A percentile compares a stretch with the other conserved stretches of the same genome.
phyloP scores from a whole-genome alignment of 2,888 invertebrate genomes.

The Lagria hirta region DNA sequence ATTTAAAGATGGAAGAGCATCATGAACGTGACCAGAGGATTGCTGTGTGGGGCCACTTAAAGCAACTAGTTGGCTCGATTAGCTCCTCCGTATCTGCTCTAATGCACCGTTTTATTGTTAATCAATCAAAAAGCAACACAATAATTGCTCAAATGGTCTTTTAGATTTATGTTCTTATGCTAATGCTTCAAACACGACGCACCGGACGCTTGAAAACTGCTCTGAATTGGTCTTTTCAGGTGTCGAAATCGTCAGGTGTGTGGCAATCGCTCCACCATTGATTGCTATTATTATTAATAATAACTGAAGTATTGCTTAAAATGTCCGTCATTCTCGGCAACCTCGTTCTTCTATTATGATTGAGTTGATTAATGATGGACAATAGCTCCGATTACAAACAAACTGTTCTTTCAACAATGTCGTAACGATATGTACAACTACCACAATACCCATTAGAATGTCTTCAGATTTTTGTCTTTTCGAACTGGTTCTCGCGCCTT shows the following conservation, averaged over 20 bases:
- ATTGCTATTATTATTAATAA: slow-evolving; percentile 27
- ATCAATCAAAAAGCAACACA: slow-evolving; percentile 26
- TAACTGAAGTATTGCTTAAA: slow-evolving; percentile 25
- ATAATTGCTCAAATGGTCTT: slow-evolving; percentile 26
- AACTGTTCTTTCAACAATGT: slow-evolving; percentile 18
- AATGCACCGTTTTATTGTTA: slow-evolving; percentile 29
- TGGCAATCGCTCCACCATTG: slow-evolving; percentile 20
- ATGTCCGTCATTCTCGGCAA: slow-evolving; percentile 17
- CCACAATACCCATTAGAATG: slow-evolving; percentile 22
- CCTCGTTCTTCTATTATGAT: slow-evolving; percentile 23
- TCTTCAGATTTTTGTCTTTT: slow-evolving; percentile 19
- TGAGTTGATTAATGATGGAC: slow-evolving; percentile 24
- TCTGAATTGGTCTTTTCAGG: slow-evolving; percentile 14
- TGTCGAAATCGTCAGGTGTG: slow-evolving; percentile 19
- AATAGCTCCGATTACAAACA: slow-evolving; percentile 14
- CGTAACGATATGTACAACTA: slow-evolving; percentile 13
- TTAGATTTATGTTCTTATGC: slow-evolving; percentile 23
- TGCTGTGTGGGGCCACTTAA: slow-evolving; percentile 17
- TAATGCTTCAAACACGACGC: slow-evolving; percentile 13
- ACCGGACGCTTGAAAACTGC: slow-evolving; percentile 15
- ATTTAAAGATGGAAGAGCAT: too few relatives aligned
- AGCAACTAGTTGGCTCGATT: slow-evolving; percentile 24
- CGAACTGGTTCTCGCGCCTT: slow-evolving; percentile 28
- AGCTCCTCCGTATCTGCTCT: slow-evolving; percentile 22
- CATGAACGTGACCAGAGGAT: slow-evolving; percentile 10